Conservation (phyloP, 2,797 vertebrate species). For the Esox lucius region DNA sequence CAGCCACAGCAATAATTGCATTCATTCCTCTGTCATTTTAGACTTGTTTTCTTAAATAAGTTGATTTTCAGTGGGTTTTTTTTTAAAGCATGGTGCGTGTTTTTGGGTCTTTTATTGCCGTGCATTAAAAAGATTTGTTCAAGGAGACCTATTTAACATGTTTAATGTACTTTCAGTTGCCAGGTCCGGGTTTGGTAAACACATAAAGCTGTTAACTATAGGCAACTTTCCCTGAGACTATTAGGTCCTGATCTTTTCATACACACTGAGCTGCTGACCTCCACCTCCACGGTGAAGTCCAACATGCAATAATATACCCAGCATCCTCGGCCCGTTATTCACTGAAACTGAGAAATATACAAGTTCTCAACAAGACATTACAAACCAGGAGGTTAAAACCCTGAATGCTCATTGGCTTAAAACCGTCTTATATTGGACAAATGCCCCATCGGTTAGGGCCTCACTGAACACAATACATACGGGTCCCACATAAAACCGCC, state of each 20-base stretch:
- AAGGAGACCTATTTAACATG: background rate
- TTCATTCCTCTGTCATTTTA: background rate
- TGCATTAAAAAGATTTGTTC: background rate
- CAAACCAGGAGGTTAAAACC: too few relatives aligned
- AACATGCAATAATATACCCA: background rate
- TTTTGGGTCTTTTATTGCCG: background rate
- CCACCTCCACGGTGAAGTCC: background rate
- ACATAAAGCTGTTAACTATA: background rate
- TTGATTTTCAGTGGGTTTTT: background rate
- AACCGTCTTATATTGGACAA: too few relatives aligned
- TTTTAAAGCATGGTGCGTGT: background rate
- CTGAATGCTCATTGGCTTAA: too few relatives aligned
- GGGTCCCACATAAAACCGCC: too few relatives aligned
- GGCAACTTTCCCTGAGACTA: background rate
- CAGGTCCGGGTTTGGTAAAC: background rate
- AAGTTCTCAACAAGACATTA: too few relatives aligned
- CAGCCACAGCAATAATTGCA: background rate
- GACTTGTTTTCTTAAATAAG: conserved; percentile 1
- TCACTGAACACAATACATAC: too few relatives aligned
- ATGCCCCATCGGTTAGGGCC: too few relatives aligned
- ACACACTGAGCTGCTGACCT: background rate
- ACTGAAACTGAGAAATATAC: too few relatives aligned
- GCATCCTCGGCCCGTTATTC: too few relatives aligned
- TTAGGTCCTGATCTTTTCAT: background rate
- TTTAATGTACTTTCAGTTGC: background rate